Base-by-base conservation (phyloP, 1,140 invertebrate genomes). In the Aphelinus atriplicis region DNA sequence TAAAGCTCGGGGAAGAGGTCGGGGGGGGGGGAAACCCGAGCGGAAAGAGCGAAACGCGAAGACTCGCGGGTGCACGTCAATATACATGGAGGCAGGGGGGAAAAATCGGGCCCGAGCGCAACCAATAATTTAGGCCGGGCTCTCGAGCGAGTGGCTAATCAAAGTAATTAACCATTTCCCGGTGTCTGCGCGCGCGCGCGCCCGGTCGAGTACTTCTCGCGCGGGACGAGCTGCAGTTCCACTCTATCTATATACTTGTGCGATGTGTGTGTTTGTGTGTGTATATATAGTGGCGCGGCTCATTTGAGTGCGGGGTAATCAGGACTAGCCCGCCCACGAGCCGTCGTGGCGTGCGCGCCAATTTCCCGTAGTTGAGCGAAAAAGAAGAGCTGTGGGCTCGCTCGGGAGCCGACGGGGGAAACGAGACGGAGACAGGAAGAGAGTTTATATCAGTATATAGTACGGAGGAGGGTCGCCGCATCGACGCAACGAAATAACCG, bases 81-180 rank as follows among this genome's bases (percentile, higher is more conserved):
- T 43, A 55, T 66, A 10, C 7, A 45, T 4, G 55, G 45, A 65
- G 42, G 43, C 42, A 46, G 4, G 55, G 1, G 10, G 2, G 56
- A 68, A 68, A 68, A 68, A 57, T 58, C 55, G 4, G 0, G 45
- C 26, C 6, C 1, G 26, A 42, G 7, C 64, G 7, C 64, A 66
- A 66, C 50, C 64, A 9, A 66, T 66, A 55, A 66, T 66, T 66
- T 66, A 55, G 64, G 50, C 9, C 43, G 64, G 10, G 63, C 48
- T 26, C 26, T 26, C 26, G 26, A 26, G 26, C 26, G 26, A 26
- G 50, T 7, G 64, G 7, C 64, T 66, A 66, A 66, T 66, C 64
- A 66, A 66, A 56, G 51, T 66, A 66, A 66, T 66, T 66, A 66
- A 66, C 64, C 42, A 66, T 66, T 66, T 68, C 55, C 55, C 66